Base-by-base conservation (phyloP, 2,797 vertebrate genomes). In the Coracias cyanogaster region DNA sequence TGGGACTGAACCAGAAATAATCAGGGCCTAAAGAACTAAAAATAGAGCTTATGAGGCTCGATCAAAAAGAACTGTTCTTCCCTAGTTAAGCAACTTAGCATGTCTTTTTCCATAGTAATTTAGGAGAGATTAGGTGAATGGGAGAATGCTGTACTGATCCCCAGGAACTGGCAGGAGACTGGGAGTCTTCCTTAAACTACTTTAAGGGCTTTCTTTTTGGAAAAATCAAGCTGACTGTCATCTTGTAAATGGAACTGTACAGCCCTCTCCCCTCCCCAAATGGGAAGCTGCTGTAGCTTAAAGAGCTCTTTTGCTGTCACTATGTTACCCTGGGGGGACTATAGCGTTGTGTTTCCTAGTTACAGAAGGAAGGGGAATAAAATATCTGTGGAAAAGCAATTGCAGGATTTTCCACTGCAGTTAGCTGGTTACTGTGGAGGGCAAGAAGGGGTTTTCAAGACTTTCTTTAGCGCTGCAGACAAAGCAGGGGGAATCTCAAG, bases 251-350 rank as follows among this genome's bases (percentile, higher is more conserved):
- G 45, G 67, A 73, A 83, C 35, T 48, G 24, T 76, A 21, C 9
- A 61, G 17, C 25, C 10, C 35, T 74, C 16, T 13, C 2, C 10
- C 5, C 12, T 66, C 52, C 49, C 18, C 6, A 3, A 81, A 69
- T 12, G 10, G 15, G 9, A 94, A 86, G 65, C 61, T 88, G 48
- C 71, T 86, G 35, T 72, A 83, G 54, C 33, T 83, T 90, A 35
- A 78, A 88, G 72, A 90, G 21, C 43, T 94, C 29, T 64, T 93
- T 80, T 85, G 20, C 85, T 95, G 82, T 86, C 87, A 48, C 67
- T 83, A 10, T 37, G 81, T 80, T 54, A 13, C 76, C 58, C 93
- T 84, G 21, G 0, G 3, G 78, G 49, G 43, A 46, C 57, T 71
- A 13, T 74, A 7, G 6, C 57, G 70, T 81, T 83, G 49, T 78